These are phyloP conservation scores for Gryllus bimaculatus DNA, from an alignment of 1,140 invertebrate genomes.

Conservation along the genomic window DNA sequence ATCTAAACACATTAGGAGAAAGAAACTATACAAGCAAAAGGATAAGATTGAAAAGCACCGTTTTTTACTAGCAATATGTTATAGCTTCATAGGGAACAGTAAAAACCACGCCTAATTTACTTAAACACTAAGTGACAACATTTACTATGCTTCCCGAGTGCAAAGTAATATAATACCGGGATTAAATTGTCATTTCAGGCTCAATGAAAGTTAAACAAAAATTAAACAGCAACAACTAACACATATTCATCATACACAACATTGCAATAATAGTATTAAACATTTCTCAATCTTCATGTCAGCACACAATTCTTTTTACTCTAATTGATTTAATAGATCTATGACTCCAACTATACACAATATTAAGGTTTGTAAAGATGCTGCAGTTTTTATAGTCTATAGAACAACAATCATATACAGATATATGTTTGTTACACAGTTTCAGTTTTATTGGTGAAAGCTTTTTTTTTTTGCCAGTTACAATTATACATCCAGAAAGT, in stretches of 20 bases:
- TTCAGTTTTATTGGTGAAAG: neutral
- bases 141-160: slow-evolving; percentile 14
- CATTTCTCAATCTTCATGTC: neutral
- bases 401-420: slow-evolving; percentile 1
- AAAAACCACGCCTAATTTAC: slow-evolving; percentile 17
- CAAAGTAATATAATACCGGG: slow-evolving; percentile 13
- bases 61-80: slow-evolving; percentile 19
- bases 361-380: neutral
- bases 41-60: slow-evolving; percentile 18
- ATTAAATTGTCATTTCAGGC: slow-evolving; percentile 12
- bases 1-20: slow-evolving; percentile 13
- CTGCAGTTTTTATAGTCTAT: neutral
- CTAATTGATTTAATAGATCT: neutral
- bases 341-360: slow-evolving; percentile 4
- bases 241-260: slow-evolving; percentile 9
- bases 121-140: slow-evolving; percentile 17
- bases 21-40: slow-evolving; percentile 21
- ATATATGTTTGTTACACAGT: neutral
- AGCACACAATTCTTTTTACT: neutral
- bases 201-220: slow-evolving; percentile 11
- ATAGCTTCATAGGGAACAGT: slow-evolving; percentile 19
- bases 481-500: no score
- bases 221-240: slow-evolving; percentile 14
- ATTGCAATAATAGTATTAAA: slow-evolving; percentile 1
- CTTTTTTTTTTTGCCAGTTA: no score